Evolutionary conservation across 1,140 invertebrate species (phyloP), one percentile per base, ranked within the genome.

Genomic region (Cydia fagiglandana): DNA sequence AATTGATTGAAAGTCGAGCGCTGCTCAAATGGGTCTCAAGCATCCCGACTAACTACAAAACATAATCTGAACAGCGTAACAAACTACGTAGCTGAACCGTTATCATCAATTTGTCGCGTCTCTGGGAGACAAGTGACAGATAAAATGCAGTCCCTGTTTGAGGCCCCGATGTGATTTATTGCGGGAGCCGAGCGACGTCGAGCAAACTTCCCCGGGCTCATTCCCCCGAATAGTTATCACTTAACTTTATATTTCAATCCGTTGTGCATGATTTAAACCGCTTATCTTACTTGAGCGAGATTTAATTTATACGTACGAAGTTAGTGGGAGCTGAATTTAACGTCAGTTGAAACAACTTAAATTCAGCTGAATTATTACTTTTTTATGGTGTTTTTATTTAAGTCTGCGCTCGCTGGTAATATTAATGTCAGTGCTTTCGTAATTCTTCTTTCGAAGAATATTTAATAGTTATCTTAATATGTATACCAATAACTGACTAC

Each of bases 91-190:
- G 76, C 74, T 74, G 77, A 83, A 76, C 79, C 78, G 75, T 81
- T 79, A 80, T 78, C 83, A 83, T 84, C 83, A 84, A 84, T 84
- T 81, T 78, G 81, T 81, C 80, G 70, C 76, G 77, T 80, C 78
- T 78, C 76, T 12, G 45, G 47, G 77, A 78, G 82, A 85, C 85
- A 84, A 86, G 81, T 81, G 83, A 83, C 83, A 84, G 85, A 86
- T 84, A 84, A 83, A 84, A 84, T 86, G 85, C 85, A 86, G 81
- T 80, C 80, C 61, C 74, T 73, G 77, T 79, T 82, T 79, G 77
- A 75, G 81, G 73, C 64, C 73, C 66, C 75, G 64, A 56, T 74
- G 81, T 86, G 84, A 86, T 86, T 86, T 86, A 86, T 86, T 84
- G 84, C 66, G 66, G 64, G 64, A 24, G 13, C 64, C 38, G 34